Evolutionary conservation across 2,113 vertebrate genomes (phyloP), one percentile per base, ranked within the genome.

Genomic region (Rhodinocichla rosea): DNA sequence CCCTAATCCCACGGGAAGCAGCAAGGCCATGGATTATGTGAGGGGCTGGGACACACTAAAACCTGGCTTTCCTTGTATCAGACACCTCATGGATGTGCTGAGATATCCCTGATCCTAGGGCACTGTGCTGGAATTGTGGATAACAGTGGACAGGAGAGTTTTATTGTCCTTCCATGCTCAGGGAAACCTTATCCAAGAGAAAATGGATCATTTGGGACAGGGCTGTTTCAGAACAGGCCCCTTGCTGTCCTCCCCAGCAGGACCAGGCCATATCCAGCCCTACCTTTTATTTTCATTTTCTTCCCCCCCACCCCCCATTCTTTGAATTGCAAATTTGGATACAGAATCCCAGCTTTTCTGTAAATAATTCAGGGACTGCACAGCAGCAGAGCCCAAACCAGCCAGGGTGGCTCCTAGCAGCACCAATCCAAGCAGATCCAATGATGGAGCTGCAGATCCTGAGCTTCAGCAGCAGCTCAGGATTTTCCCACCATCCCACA

Each of bases 281-380:
- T 70, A 67, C 27, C 10, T 44, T 23, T 35, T 52, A 7, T 13
- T 59, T 81, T 90, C 30, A 57, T 12, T 3, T 3, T 2, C 2
- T 42, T 44, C 18, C 40, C 40, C 40, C 40, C 15, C 40, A 16
- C 1, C 1, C 4, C 2, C 27, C 11, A 30, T 82, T 64, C 92
- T 96, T 88, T 96, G 85, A 97, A 96, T 97, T 94, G 94, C 87
- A 97, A 89, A 97, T 95, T 76, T 67, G 39, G 94, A 94, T 70
- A 95, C 28, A 81, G 76, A 77, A 97, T 76, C 97, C 94, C 64
- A 47, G 78, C 84, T 97, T 90, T 97, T 83, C 97, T 42, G 96
- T 97, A 97, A 98, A 97, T 97, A 97, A 97, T 97, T 97, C 95
- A 98, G 83, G 71, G 96, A 42, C 76, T 39, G 70, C 83, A 10